Percentiles rank a stretch among this genome's conserved stretches.
phyloP scores from a whole-genome alignment of 2,797 vertebrate genomes.

The Trematomus bernacchii region DNA sequence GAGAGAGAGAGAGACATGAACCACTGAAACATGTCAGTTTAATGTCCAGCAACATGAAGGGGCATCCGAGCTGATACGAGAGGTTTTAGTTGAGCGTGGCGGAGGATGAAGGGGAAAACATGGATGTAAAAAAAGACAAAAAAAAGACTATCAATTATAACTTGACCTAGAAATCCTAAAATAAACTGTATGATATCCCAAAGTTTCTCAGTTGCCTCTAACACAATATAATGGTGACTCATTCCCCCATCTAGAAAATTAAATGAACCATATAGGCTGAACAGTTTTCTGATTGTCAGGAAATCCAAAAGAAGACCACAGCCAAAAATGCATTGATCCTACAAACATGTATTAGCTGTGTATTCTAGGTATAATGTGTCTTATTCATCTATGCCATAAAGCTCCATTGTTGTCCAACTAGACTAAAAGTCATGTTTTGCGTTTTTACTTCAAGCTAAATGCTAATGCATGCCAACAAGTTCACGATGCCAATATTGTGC shows the following conservation, averaged over 20 bases:
- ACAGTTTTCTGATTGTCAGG: not conserved
- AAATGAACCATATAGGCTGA: not conserved
- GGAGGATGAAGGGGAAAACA: constrained; percentile 1
- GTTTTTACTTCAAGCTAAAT: no score
- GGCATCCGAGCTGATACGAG: not conserved
- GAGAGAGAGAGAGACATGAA: not conserved
- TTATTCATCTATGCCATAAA: not conserved
- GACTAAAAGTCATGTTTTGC: no score
- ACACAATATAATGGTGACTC: not conserved
- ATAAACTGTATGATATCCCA: not conserved
- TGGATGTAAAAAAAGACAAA: not conserved
- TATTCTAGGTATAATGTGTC: not conserved
- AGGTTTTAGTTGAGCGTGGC: not conserved
- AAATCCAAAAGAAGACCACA: not conserved
- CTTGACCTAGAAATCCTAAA: constrained; percentile 10
- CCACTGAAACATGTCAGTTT: not conserved
- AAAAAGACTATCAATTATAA: not conserved
- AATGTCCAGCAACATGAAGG: not conserved
- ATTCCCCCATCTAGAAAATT: not conserved
- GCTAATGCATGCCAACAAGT: no score
- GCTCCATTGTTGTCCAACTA: not conserved
- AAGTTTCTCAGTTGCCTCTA: constrained; percentile 1
- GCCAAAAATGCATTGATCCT: not conserved
- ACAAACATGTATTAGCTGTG: no score
- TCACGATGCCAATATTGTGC: no score